A percentile compares a stretch with the other conserved stretches of the same genome.
These are phyloP conservation scores for Diogma glabrata DNA, from an alignment of 2,888 invertebrate species.

Conservation along the genomic window DNA sequence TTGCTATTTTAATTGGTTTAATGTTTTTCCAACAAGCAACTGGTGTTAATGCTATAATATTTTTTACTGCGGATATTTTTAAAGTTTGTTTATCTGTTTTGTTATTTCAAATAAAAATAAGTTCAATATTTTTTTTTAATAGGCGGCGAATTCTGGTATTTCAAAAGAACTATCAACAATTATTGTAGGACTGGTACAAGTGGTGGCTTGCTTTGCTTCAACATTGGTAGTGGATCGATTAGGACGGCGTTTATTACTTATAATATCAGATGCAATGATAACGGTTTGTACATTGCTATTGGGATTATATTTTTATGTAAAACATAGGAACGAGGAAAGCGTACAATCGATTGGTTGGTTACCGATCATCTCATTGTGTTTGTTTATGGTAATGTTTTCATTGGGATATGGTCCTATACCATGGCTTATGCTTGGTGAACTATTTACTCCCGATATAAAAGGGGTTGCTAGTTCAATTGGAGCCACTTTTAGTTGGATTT, in stretches of 20 bases:
- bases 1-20: conserved; percentile 60
- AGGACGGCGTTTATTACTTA: conserved; percentile 64
- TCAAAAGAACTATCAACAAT: conserved; percentile 54
- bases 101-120: neutral
- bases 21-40: conserved; percentile 86
- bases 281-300: conserved; percentile 55
- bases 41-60: conserved; percentile 74
- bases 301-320: conserved; percentile 54
- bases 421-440: conserved; percentile 61
- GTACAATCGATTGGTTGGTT: conserved; percentile 54
- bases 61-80: conserved; percentile 68
- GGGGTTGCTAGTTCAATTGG: conserved; percentile 65
- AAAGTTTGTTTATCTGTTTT: conserved; percentile 41
- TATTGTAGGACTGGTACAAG: conserved; percentile 74
- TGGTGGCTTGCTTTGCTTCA: conserved; percentile 52
- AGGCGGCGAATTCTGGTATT: conserved; percentile 37
- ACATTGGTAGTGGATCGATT: conserved; percentile 67
- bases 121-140: neutral
- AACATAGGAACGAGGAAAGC: conserved; percentile 27
- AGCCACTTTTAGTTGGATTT: conserved; percentile 69
- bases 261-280: conserved; percentile 60
- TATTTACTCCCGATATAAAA: conserved; percentile 69
- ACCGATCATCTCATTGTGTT: conserved; percentile 58
- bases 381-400: conserved; percentile 72
- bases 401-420: conserved; percentile 81